These are phyloP conservation scores for Zenarchopterus dispar DNA, from an alignment of 2,797 vertebrate species.

Conservation along the genomic window DNA sequence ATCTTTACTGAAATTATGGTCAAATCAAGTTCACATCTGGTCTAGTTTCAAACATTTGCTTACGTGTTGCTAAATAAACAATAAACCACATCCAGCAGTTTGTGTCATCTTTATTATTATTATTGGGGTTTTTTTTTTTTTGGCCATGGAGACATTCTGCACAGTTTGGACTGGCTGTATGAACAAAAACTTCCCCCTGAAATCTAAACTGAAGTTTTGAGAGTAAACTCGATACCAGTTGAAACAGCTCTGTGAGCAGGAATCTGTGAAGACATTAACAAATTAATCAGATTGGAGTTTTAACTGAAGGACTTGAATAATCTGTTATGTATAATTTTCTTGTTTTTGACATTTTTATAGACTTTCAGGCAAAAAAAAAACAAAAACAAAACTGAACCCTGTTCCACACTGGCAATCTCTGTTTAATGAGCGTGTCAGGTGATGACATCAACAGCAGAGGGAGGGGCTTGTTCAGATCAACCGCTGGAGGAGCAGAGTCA, in stretches of 20 bases:
- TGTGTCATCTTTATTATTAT: constrained; percentile 60
- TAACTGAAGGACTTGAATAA: too few relatives aligned
- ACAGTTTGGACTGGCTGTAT: constrained; percentile 56
- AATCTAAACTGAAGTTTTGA: constrained; percentile 20
- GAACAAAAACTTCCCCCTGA: constrained; percentile 50
- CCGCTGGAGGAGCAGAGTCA: constrained; percentile 1
- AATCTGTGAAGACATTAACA: too few relatives aligned
- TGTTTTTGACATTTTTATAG: too few relatives aligned
- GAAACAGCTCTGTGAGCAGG: constrained; percentile 2
- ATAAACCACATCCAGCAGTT: constrained; percentile 49
- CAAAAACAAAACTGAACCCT: too few relatives aligned
- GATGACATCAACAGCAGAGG: too few relatives aligned
- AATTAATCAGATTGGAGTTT: too few relatives aligned
- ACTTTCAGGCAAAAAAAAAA: too few relatives aligned
- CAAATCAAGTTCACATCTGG: background rate
- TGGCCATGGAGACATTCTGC: constrained; percentile 54
- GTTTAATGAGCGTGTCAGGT: too few relatives aligned
- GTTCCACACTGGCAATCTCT: too few relatives aligned
- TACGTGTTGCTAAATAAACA: constrained; percentile 61
- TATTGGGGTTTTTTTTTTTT: constrained; percentile 13
- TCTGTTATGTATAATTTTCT: too few relatives aligned
- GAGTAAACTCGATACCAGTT: constrained; percentile 17
- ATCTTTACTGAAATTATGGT: background rate
- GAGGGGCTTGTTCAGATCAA: constrained; percentile 29
- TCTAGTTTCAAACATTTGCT: constrained; percentile 35